Evolutionary conservation across 2,888 invertebrate species (phyloP).

Genomic region (Craniophora ligustri): DNA sequence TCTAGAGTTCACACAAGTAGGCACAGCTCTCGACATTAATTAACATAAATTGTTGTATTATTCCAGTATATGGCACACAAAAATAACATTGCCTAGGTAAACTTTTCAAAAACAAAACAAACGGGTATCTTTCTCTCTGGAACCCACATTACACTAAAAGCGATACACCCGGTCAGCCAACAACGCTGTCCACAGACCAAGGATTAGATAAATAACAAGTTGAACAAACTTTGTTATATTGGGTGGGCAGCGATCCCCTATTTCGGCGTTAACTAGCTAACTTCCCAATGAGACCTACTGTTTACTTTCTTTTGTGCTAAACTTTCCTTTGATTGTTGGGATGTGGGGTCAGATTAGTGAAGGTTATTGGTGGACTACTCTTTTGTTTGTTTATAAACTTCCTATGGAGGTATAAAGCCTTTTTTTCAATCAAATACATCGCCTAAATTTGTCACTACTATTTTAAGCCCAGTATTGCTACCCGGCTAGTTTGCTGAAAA

Average conservation of each 20-base stretch:
- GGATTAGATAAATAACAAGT: constrained; percentile 75
- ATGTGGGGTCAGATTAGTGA: constrained; percentile 48
- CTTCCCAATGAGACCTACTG: constrained; percentile 68
- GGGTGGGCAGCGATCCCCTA: constrained; percentile 66
- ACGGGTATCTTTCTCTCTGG: background rate
- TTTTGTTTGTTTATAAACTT: constrained; percentile 31
- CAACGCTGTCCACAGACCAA: constrained; percentile 37
- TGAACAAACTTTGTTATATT: constrained; percentile 67
- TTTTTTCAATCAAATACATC: no score
- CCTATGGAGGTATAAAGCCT: background rate
- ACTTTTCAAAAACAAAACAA: constrained; percentile 21
- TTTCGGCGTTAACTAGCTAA: constrained; percentile 72
- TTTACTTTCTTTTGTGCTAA: constrained; percentile 77
- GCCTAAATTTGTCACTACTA: no score
- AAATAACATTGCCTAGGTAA: no score
- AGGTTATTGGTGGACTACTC: constrained; percentile 45
- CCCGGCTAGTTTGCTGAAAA: no score
- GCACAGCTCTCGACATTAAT: no score
- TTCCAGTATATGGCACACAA: no score
- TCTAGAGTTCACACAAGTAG: no score
- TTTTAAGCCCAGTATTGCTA: no score
- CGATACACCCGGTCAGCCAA: constrained; percentile 17
- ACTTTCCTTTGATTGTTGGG: constrained; percentile 64
- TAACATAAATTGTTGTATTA: no score
- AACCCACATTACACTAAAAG: constrained; percentile 28